Evolutionary conservation across 2,888 invertebrate species (phyloP), one percentile per base, ranked within the genome.

Genomic region (Chloroclystis v-ata): DNA sequence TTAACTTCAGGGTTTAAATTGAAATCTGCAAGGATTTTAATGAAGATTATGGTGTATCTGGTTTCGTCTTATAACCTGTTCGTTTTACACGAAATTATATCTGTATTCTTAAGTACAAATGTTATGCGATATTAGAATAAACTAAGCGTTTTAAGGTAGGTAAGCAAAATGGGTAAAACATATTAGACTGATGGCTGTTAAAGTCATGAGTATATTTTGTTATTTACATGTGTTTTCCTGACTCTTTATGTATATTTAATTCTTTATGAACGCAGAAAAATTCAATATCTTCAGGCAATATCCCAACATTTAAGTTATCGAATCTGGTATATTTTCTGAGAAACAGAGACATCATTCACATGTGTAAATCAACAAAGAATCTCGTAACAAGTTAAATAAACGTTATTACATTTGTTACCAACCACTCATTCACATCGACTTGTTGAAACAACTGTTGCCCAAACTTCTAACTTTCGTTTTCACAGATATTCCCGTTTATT

Each of bases 401-500:
- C 38, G 33, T 33, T 51, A 45, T 43, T 49, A 43, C 49, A 43
- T 50, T 54, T 60, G 54, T 59, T 56, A 45, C 45, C 25, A 32
- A 44, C 45, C 28, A 46, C 40, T 47, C 47, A 43, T 55, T 60
- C 67, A 61, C 69, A 75, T 70, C 69, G 59, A 64, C 63, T 57
- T 72, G 74, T 71, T 64, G 62, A 78, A 82, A 82, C 75, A 79
- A 60, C 54, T 11, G 16, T 48, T 28, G 33, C 52, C 47, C 35
- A 64, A 65, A 63, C 60, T 55, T 61, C 50, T 52, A 72, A 75
- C 65, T 74, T 75, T 59, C 54, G 50, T 56, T 20, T 61, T 53
- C 49, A 67, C 75, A 74, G 69, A 72, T 72, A 74, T 75, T 78
- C 75, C 75, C 61, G 71, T 28, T 35, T 82, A 78, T 83, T 82